These are phyloP conservation scores for Drosophila ficusphila DNA, from an alignment of 1,140 invertebrate genomes.

Conservation along the genomic window DNA sequence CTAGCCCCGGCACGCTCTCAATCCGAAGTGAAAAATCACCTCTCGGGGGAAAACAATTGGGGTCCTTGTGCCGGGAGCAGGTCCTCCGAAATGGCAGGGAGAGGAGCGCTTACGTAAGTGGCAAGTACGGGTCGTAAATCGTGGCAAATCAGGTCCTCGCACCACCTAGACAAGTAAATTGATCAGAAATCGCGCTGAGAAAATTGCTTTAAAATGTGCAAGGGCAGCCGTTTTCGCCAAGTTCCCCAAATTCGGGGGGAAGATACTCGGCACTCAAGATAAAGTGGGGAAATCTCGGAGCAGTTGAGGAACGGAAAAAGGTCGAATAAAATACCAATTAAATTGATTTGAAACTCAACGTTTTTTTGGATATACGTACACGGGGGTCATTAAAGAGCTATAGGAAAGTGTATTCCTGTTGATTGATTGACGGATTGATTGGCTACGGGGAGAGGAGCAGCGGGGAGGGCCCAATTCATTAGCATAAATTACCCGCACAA, in stretches of 20 bases:
- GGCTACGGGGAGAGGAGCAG: conserved; percentile 9
- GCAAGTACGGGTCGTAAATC: conserved; percentile 43
- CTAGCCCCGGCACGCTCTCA: conserved; percentile 15
- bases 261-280: neutral
- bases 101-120: conserved; percentile 41
- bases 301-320: neutral
- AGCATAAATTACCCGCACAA: conserved; percentile 67
- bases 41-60: conserved; percentile 40
- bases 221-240: conserved; percentile 22
- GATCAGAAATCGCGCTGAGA: conserved; percentile 61
- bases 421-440: conserved; percentile 57
- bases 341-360: conserved; percentile 64
- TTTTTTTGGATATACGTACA: conserved; percentile 9
- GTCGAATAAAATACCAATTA: conserved; percentile 60
- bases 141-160: conserved; percentile 20
- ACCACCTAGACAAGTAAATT: conserved; percentile 42
- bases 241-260: neutral
- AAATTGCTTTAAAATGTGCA: conserved; percentile 64
- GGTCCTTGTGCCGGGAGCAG: conserved; percentile 8
- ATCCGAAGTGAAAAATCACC: conserved; percentile 55
- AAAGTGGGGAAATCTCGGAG: neutral
- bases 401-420: conserved; percentile 42
- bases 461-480: conserved; percentile 52
- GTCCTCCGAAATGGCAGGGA: conserved; percentile 21
- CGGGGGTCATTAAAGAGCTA: conserved; percentile 54